Base-by-base conservation (phyloP, 2,797 vertebrate species). In the Chanos chanos region DNA sequence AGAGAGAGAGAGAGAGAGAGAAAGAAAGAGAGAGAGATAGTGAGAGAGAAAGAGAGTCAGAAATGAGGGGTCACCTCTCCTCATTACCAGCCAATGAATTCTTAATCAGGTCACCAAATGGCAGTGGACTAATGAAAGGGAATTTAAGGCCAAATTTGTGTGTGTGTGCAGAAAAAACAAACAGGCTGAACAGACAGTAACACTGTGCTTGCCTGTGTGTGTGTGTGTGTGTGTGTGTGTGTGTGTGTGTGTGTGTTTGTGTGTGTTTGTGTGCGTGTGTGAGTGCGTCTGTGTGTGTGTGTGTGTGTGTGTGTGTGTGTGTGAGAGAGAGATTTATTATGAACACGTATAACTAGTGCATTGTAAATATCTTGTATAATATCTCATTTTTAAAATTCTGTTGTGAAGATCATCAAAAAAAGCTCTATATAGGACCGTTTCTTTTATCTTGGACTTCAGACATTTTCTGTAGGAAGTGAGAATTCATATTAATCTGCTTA, bases 101-200 rank as follows among this genome's bases (percentile, higher is more conserved):
- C 77, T 85, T 89, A 86, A 89, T 87, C 86, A 87, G 85, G 81
- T 65, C 79, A 86, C 82, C 82, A 82, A 87, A 86, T 85, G 83
- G 79, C 78, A 81, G 81, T 80, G 71, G 74, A 80, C 77, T 77
- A 72, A 67, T 64, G 77, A 66, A 72, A 82, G 75, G 77, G 81
- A 51, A 44, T 1, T 49, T 70, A 72, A 75, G n/a, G n/a, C n/a
- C 82, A 76, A 66, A 83, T 66, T 70, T 69, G 34, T 58, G 36
- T 60, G 24, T 67, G 36, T 33, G 45, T 45, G 16, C 33, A 41
- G 60, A 31, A 61, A 37, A 63, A 59, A 50, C 18, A 44, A 24
- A 4, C 4, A n/a, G 40, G 21, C 1, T 7, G 4, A 7, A 27
- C 27, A 4, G 28, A 19, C 40, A n/a, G n/a, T n/a, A n/a, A n/a